Evolutionary conservation across 92 coral and sea anemone species (phyloP).

Genomic region (Palythoa grandis): DNA sequence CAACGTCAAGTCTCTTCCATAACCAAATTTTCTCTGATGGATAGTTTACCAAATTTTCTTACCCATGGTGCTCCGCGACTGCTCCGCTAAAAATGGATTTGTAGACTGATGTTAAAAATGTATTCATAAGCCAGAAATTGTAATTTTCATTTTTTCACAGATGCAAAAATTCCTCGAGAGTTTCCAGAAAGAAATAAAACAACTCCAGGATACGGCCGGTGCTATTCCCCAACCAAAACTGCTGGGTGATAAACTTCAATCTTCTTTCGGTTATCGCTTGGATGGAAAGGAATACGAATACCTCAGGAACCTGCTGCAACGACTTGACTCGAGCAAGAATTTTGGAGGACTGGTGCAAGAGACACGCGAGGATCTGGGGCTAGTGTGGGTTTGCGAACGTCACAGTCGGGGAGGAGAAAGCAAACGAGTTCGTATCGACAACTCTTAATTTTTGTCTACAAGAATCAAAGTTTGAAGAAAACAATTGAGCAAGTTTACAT

Average conservation of each 20-base stretch:
- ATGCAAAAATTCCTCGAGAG: slow-evolving; percentile 60
- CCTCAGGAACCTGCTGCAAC: slow-evolving; percentile 44
- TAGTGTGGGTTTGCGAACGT: slow-evolving; percentile 71
- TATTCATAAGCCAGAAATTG: not conserved
- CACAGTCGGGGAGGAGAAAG: slow-evolving; percentile 51
- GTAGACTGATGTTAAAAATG: too few species aligned
- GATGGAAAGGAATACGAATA: slow-evolving; percentile 60
- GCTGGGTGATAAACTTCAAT: slow-evolving; percentile 48
- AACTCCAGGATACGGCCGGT: slow-evolving; percentile 41
- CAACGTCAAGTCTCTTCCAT: too few species aligned
- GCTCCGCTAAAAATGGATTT: too few species aligned
- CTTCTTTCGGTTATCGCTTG: slow-evolving; percentile 46
- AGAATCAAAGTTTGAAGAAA: too few species aligned
- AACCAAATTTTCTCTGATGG: too few species aligned
- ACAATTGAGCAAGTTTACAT: too few species aligned
- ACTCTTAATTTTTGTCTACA: not conserved
- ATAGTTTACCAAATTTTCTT: too few species aligned
- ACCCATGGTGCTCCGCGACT: too few species aligned
- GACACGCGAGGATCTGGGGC: slow-evolving; percentile 62
- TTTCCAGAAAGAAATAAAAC: slow-evolving; percentile 50
- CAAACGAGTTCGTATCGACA: slow-evolving; percentile 9
- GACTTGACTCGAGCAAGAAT: slow-evolving; percentile 49
- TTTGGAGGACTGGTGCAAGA: slow-evolving; percentile 77
- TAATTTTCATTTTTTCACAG: slow-evolving; percentile 10
- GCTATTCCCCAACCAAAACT: slow-evolving; percentile 64